phyloP scores from a whole-genome alignment of 2,888 invertebrate species.

The Syrista parreyssii region DNA sequence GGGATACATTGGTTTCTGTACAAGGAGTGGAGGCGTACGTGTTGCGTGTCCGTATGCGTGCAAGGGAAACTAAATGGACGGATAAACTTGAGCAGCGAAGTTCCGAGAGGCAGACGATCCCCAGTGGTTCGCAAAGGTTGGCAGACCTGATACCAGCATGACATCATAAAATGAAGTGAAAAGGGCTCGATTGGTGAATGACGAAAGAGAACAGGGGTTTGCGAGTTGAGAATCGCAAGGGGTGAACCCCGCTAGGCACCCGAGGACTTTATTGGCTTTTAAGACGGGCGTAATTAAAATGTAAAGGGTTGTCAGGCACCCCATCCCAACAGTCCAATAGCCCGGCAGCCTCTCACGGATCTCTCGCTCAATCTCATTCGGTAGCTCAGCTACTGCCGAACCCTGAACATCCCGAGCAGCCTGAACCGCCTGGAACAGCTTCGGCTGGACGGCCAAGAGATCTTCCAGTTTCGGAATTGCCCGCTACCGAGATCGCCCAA shows the following conservation, averaged over 20 bases:
- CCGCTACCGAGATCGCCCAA: conserved; percentile 1
- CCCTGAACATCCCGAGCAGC: conserved; percentile 19
- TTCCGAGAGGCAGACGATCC: conserved; percentile 41
- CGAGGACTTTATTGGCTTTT: conserved; percentile 58
- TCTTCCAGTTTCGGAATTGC: conserved; percentile 33
- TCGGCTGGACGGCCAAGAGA: neutral
- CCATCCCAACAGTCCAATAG: neutral
- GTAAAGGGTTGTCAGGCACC: conserved; percentile 55
- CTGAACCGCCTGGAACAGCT: conserved; percentile 2
- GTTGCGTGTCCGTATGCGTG: conserved; percentile 25
- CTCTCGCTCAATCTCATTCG: conserved; percentile 28
- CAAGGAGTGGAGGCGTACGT: conserved; percentile 10
- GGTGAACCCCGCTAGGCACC: conserved; percentile 37
- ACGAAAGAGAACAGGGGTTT: neutral
- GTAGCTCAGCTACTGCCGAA: conserved; percentile 16
- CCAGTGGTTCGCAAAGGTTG: conserved; percentile 10
- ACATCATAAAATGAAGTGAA: neutral
- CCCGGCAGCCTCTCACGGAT: conserved; percentile 8
- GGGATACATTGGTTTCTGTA: conserved; percentile 46
- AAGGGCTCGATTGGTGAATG: conserved; percentile 9
- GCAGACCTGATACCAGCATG: neutral
- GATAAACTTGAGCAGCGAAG: conserved; percentile 51
- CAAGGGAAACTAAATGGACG: conserved; percentile 54
- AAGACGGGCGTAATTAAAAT: conserved; percentile 60
- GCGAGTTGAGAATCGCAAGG: conserved; percentile 40